phyloP scores from a whole-genome alignment of 2,113 vertebrate species.

The Microtus ochrogaster region DNA sequence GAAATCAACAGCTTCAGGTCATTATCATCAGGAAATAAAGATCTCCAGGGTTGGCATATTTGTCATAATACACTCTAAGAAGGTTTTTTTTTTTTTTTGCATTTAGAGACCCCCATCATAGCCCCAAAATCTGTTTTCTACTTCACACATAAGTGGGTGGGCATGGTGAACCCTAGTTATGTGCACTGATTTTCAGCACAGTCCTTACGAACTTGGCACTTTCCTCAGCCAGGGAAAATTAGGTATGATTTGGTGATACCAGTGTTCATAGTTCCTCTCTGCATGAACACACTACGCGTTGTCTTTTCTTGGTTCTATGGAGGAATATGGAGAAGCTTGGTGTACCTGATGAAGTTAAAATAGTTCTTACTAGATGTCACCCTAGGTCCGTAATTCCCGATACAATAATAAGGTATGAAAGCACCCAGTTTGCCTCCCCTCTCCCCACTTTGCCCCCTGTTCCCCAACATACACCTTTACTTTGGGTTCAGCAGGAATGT shows the following conservation, averaged over 20 bases:
- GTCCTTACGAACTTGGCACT: neutral
- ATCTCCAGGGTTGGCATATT: neutral
- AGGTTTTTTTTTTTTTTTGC: neutral
- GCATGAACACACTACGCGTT: neutral
- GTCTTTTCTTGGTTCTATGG: neutral
- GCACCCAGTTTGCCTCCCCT: neutral
- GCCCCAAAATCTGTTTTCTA: neutral
- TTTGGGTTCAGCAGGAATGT: neutral
- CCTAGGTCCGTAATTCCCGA: neutral
- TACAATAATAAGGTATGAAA: neutral
- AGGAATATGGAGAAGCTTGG: neutral
- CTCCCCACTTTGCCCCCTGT: neutral
- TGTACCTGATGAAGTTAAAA: neutral
- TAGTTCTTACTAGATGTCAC: neutral
- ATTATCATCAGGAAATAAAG: neutral
- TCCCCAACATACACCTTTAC: too few species aligned
- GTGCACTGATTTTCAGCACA: neutral
- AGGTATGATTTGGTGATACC: neutral
- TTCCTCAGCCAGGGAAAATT: neutral
- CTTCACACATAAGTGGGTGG: neutral
- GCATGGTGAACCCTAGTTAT: neutral
- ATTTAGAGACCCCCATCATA: neutral
- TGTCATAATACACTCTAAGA: neutral
- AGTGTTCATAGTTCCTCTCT: neutral
- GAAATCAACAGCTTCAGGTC: neutral